Evolutionary conservation across 2,888 invertebrate species (phyloP), one percentile per base, ranked within the genome.

Genomic region (Apotomis turbidana): DNA sequence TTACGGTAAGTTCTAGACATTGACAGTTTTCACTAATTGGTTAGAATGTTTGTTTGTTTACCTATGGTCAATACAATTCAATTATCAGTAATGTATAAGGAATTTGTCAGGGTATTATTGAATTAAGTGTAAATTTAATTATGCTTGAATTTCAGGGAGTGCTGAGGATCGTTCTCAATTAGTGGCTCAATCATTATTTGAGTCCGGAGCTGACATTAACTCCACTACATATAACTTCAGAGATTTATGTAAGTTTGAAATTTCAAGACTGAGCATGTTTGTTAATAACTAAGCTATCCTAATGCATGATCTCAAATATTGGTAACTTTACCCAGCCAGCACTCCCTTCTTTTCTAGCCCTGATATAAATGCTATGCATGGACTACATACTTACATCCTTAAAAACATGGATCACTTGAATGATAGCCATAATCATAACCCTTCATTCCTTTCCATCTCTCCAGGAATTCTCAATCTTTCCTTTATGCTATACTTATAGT

Each of bases 181-280:
- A 78, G 93, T 94, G n/a, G 87, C 94, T 63, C 94, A 95, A 80
- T 90, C 93, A 10, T 90, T 94, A 78, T 84, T 95, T 78, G 94
- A 95, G 78, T 87, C 93, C n/a, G 93, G 93, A 76, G 90, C 93
- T 59, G 91, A 90, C 69, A 87, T 89, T 58, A 91, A 90, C 70
- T 87, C 85, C 76, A 82, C 84, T 61, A 74, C 87, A 12, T 90
- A 88, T 76, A 85, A 79, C 78, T 92, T 87, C 76, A 90, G 87
- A 81, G 91, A 91, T 76, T 76, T 92, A 76, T 85, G 93, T 93
- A 81, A 89, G 93, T 87, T 68, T 60, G 0, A 27, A 46, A 49
- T 70, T 61, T 13, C 12, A 52, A 61, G 44, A 58, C 12, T 41
- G 51, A 49, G n/a, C 5, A 41, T 41, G 41, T 41, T 6, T n/a